Conservation (phyloP, 2,888 invertebrate genomes). For the Steromphala cineraria region DNA sequence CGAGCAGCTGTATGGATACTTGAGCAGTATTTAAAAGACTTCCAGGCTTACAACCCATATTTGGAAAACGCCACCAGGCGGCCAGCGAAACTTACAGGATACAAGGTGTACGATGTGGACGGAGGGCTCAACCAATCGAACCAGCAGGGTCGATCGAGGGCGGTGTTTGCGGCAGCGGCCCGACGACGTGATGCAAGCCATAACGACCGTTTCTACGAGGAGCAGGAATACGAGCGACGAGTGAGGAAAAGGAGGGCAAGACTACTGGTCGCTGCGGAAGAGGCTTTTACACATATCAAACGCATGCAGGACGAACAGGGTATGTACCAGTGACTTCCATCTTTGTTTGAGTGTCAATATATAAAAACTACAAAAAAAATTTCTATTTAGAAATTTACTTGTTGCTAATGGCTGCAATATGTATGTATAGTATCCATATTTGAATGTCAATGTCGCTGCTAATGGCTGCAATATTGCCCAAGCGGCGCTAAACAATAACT, state of each 20-base stretch:
- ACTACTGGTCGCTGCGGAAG: conserved; percentile 94
- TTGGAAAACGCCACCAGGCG: conserved; percentile 67
- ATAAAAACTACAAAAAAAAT: too few relatives aligned
- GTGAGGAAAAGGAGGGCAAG: conserved; percentile 93
- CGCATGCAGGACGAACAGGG: conserved; percentile 81
- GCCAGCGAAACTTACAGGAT: conserved; percentile 64
- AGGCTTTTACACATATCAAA: conserved; percentile 97
- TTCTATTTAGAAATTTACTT: too few relatives aligned
- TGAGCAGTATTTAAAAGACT: conserved; percentile 95
- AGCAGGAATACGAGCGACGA: conserved; percentile 95
- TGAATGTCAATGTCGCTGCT: too few relatives aligned
- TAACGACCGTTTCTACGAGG: conserved; percentile 96
- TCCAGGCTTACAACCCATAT: conserved; percentile 97
- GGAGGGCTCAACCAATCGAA: conserved; percentile 74
- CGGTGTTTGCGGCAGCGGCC: conserved; percentile 82
- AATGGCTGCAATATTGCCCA: too few relatives aligned
- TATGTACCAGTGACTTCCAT: neutral
- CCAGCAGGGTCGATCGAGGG: conserved; percentile 66
- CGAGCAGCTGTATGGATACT: conserved; percentile 95
- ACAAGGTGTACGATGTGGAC: conserved; percentile 98
- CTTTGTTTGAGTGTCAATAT: neutral
- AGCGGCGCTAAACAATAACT: too few relatives aligned
- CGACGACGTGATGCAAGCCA: conserved; percentile 93
- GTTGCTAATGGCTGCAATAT: too few relatives aligned
- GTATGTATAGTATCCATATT: too few relatives aligned